Conservation (phyloP, 1,140 invertebrate genomes). For the fruit fly (Drosophila melanogaster) region Release_6_plus_ISO1_MT NT_033777.3:22095001-22095500, state of each 20-base stretch:
- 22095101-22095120: slow-evolving; percentile 73
- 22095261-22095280: slow-evolving; percentile 61
- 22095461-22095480: background rate
- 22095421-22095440: too few species aligned
- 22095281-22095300: slow-evolving; percentile 40
- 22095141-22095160: slow-evolving; percentile 16
- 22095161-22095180: slow-evolving; percentile 55
- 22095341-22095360: too few species aligned
- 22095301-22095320: too few species aligned
- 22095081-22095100: slow-evolving; percentile 29
- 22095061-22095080: slow-evolving; percentile 11
- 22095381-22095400: too few species aligned
- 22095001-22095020: slow-evolving; percentile 77
- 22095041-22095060: slow-evolving; percentile 29
- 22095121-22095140: slow-evolving; percentile 49
- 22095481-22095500: slow-evolving; percentile 66
- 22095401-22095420: too few species aligned
- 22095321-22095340: too few species aligned
- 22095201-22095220: slow-evolving; percentile 42
- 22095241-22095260: slow-evolving; percentile 62
- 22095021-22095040: slow-evolving; percentile 64
- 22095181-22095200: slow-evolving; percentile 18
- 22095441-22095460: background rate
- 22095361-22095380: too few species aligned
- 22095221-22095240: slow-evolving; percentile 50